Conservation (phyloP, 2,113 vertebrate genomes). For the Pagrus major region DNA sequence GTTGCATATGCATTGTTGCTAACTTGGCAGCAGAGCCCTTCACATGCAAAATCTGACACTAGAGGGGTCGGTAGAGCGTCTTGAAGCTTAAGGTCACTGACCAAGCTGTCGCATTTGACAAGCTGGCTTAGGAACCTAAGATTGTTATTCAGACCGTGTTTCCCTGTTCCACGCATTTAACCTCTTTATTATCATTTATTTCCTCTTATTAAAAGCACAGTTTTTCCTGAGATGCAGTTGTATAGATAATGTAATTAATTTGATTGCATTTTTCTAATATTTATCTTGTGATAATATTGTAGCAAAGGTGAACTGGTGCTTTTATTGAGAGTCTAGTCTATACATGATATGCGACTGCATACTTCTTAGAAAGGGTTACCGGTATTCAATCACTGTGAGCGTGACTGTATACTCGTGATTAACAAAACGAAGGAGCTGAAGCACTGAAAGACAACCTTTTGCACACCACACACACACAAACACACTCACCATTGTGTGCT, state of each 20-base stretch:
- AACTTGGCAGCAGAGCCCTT: too few relatives aligned
- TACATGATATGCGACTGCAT: background rate
- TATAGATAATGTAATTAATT: background rate
- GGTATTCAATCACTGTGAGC: background rate
- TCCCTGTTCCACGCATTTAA: too few relatives aligned
- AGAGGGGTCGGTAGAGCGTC: too few relatives aligned
- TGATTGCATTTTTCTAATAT: background rate
- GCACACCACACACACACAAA: background rate
- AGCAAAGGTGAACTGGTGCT: background rate
- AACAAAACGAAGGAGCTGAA: background rate
- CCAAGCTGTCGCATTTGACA: too few relatives aligned
- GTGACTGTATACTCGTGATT: background rate
- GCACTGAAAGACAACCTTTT: background rate
- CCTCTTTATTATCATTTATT: background rate
- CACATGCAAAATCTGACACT: too few relatives aligned
- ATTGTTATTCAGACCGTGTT: too few relatives aligned
- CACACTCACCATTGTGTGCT: slow-evolving; percentile 4
- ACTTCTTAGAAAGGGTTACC: background rate
- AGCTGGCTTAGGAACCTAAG: too few relatives aligned
- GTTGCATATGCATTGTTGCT: too few relatives aligned
- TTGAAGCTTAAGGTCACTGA: too few relatives aligned
- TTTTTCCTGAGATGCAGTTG: background rate
- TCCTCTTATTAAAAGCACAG: background rate
- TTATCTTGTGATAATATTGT: background rate
- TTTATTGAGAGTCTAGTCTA: background rate